Evolutionary conservation across 2,797 vertebrate species (phyloP), one percentile per base, ranked within the genome.

Genomic region (Muraenolepis orangiensis): DNA sequence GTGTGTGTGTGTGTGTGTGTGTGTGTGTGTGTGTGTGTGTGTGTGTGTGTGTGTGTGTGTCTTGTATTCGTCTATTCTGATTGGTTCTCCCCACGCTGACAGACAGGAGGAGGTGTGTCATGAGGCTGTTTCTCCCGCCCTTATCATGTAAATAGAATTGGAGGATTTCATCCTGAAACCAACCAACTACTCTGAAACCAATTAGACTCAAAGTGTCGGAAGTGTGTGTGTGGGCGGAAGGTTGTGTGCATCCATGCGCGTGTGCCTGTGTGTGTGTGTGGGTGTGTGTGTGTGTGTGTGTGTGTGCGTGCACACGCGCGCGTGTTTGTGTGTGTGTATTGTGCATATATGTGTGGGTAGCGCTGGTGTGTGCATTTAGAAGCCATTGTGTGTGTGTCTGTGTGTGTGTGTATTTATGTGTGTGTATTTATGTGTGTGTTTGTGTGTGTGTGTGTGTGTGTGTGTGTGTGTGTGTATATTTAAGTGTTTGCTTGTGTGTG

Each of bases 61-160:
- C n/a, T n/a, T n/a, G n/a, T n/a, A n/a, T n/a, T n/a, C n/a, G n/a
- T n/a, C n/a, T n/a, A n/a, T n/a, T n/a, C n/a, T n/a, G n/a, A n/a
- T n/a, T n/a, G n/a, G n/a, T n/a, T n/a, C 89, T 88, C 88, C 87
- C 86, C 88, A 90, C 80, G 82, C 82, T 80, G 82, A 82, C 86
- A 73, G 84, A 79, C 76, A 79, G 76, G 64, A 85, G 83, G 78
- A 76, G 76, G 82, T 76, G 70, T 40, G 66, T 51, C 51, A 12
- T 23, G 79, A 74, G 68, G 66, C 66, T 11, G 66, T 69, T 81
- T 79, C 31, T 72, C 46, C 28, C 64, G 61, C 28, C 61, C 34
- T 75, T 75, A 81, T 75, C 78, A 70, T 75, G 80, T 76, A 86
- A 88, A 86, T 78, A 79, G 79, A 81, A 86, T 78, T 86, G 86